Evolutionary conservation across 2,113 vertebrate species (phyloP).

Genomic region (Tachysurus vachellii): DNA sequence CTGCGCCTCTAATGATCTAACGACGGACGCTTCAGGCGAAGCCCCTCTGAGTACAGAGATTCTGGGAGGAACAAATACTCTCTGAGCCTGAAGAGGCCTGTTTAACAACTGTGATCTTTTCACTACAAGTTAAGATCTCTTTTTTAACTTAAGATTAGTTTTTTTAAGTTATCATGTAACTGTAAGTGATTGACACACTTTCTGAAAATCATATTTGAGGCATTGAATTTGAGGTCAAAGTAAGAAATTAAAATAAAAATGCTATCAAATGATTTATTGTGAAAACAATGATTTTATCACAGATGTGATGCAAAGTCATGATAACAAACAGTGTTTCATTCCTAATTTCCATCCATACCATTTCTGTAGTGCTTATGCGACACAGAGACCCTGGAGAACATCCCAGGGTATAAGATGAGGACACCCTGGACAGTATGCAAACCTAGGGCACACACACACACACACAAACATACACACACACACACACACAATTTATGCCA

Average conservation of each 20-base stretch:
- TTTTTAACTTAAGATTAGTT: neutral
- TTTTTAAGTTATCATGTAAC: neutral
- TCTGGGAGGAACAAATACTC: constrained; percentile 22
- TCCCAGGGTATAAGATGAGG: too few species aligned
- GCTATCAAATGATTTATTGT: neutral
- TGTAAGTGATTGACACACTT: neutral
- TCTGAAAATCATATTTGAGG: neutral
- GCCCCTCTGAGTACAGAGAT: neutral
- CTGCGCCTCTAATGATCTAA: constrained; percentile 51
- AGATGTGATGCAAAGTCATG: neutral
- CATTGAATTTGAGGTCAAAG: neutral
- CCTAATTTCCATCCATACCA: neutral
- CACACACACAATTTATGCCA: too few species aligned
- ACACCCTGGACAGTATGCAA: too few species aligned
- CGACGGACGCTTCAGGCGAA: constrained; percentile 41
- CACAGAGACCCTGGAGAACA: too few species aligned
- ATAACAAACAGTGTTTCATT: neutral
- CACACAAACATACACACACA: too few species aligned
- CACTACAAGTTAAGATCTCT: neutral
- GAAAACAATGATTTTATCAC: neutral
- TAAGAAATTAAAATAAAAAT: neutral
- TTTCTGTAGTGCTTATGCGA: too few species aligned
- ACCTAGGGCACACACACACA: too few species aligned
- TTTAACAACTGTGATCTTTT: constrained; percentile 1
- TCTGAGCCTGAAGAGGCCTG: neutral